Evolutionary conservation across 1,140 invertebrate genomes (phyloP).

Genomic region (Sitobion miscanthi): DNA sequence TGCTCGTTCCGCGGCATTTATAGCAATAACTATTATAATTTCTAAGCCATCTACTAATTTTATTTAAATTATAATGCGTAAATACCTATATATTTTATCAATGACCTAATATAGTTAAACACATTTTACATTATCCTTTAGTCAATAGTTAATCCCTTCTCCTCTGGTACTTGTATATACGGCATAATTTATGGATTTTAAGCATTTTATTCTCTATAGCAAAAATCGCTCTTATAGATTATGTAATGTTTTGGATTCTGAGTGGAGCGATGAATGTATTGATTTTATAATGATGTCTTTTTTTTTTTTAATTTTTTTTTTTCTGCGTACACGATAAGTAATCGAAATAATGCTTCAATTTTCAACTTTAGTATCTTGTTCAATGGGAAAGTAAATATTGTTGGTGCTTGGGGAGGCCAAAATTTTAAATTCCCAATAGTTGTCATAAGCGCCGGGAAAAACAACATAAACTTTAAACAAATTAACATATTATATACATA

Average conservation of each 20-base stretch:
- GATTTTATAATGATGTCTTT: too few relatives aligned
- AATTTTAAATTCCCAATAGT: too few relatives aligned
- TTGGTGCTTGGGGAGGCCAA: too few relatives aligned
- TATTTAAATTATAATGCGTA: not conserved
- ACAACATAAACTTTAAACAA: too few relatives aligned
- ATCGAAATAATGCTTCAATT: too few relatives aligned
- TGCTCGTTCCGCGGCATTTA: not conserved
- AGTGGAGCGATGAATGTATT: too few relatives aligned
- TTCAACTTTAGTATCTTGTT: too few relatives aligned
- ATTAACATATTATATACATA: too few relatives aligned
- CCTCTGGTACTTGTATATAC: not conserved
- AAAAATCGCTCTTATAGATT: not conserved
- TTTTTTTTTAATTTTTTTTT: too few relatives aligned
- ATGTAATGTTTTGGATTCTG: not conserved
- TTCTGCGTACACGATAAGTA: too few relatives aligned
- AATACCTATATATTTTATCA: not conserved
- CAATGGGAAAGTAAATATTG: too few relatives aligned
- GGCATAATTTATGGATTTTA: not conserved
- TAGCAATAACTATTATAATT: not conserved
- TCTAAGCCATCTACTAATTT: not conserved
- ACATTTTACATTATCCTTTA: not conserved
- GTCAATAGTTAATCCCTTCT: not conserved
- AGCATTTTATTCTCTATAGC: not conserved
- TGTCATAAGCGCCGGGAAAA: too few relatives aligned
- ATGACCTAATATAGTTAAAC: not conserved